Evolutionary conservation across 2,113 vertebrate species (phyloP).

Genomic region (Rhegmatorhina hoffmannsi): DNA sequence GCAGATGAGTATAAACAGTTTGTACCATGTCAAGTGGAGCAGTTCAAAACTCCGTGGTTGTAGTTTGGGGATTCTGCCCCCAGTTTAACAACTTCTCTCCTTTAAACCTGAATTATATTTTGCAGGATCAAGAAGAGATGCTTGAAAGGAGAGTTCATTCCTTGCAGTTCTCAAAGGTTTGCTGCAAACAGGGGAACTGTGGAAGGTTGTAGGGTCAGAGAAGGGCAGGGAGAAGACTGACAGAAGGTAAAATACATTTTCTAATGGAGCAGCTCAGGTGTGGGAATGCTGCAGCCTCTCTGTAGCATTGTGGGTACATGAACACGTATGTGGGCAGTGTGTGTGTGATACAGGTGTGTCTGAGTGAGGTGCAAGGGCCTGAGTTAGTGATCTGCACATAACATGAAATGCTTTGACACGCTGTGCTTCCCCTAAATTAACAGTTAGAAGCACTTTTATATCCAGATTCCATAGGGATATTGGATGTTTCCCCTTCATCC

Average conservation of each 20-base stretch:
- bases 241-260: background rate
- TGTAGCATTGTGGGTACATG: background rate
- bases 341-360: background rate
- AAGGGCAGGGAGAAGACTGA: background rate
- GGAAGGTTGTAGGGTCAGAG: background rate
- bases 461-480: background rate
- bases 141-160: background rate
- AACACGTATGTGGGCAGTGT: background rate
- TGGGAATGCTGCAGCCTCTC: background rate
- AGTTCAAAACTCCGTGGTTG: background rate
- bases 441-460: background rate
- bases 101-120: background rate
- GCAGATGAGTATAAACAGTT: background rate
- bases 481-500: background rate
- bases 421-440: background rate
- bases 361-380: background rate
- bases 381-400: background rate
- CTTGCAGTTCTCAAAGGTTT: background rate
- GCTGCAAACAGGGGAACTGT: background rate
- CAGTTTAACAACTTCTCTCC: background rate
- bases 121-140: background rate
- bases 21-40: background rate
- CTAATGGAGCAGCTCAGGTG: background rate
- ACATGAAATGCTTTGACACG: background rate
- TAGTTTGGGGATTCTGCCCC: background rate